A percentile compares a stretch with the other conserved stretches of the same genome.
Evolutionary conservation across 2,797 vertebrate species (phyloP).

Genomic region (Eurystomus glaucurus): DNA sequence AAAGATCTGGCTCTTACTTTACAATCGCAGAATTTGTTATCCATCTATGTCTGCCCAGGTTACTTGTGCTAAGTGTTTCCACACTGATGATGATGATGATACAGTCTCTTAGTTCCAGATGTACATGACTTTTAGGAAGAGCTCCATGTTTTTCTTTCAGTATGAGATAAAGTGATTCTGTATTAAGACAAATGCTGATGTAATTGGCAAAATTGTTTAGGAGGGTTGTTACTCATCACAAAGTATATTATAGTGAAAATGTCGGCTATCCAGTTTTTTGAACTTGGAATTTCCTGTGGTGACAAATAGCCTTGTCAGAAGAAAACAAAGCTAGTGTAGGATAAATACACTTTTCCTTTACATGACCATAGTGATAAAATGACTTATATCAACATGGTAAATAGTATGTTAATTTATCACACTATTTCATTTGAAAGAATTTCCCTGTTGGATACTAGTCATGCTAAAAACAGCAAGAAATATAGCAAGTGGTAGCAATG

Average conservation of each 20-base stretch:
- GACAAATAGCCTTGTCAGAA: slow-evolving; percentile 10
- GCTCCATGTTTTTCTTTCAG: not conserved
- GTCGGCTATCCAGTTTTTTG: slow-evolving; percentile 10
- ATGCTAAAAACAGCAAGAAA: slow-evolving; percentile 35
- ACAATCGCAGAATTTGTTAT: not conserved
- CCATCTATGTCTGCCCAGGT: not conserved
- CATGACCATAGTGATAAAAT: slow-evolving; percentile 35
- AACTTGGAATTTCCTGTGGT: slow-evolving; percentile 17
- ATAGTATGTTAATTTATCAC: slow-evolving; percentile 35
- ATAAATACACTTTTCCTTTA: slow-evolving; percentile 2
- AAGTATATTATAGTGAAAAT: slow-evolving; percentile 12
- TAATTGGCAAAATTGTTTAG: slow-evolving; percentile 32
- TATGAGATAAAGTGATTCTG: not conserved
- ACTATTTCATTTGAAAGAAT: slow-evolving; percentile 6
- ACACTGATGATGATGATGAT: not conserved
- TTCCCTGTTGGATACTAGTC: slow-evolving; percentile 30
- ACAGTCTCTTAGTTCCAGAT: not conserved
- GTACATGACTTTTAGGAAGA: not conserved
- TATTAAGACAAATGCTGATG: not conserved
- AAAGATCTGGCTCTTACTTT: not conserved
- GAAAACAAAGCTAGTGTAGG: not conserved
- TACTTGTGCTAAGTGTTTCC: not conserved
- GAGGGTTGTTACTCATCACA: not conserved
- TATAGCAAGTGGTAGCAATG: not conserved
- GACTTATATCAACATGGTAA: slow-evolving; percentile 7